Conservation (phyloP, 2,888 invertebrate genomes). For the Troides helena region DNA sequence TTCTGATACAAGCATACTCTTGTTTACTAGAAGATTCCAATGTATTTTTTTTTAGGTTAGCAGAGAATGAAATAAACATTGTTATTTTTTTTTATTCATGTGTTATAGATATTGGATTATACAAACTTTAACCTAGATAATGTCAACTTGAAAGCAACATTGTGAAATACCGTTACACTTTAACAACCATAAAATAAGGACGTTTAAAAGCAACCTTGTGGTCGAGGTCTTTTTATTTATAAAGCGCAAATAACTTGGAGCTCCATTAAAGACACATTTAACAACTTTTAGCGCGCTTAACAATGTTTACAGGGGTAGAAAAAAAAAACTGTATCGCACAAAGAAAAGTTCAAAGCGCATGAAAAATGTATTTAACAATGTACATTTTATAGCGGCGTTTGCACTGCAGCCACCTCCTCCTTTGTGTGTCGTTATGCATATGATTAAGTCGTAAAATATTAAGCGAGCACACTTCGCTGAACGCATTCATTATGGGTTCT, state of each 20-base stretch:
- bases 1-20: no score
- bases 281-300: constrained; percentile 6
- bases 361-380: constrained; percentile 16
- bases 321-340: background rate
- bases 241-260: background rate
- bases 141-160: no score
- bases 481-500: no score
- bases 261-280: background rate
- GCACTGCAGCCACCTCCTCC: background rate
- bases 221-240: background rate
- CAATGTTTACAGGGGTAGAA: background rate
- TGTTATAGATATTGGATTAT: no score
- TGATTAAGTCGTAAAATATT: background rate
- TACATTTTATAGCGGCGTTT: background rate
- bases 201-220: no score
- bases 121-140: no score
- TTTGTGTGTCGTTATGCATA: constrained; percentile 1
- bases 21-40: no score
- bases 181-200: no score
- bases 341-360: background rate
- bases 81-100: no score
- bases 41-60: no score
- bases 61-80: no score
- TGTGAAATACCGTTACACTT: no score
- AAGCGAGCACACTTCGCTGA: background rate